These are phyloP conservation scores for Anas platyrhynchos DNA, from an alignment of 2,113 vertebrate species.

Conservation along the genomic window DNA sequence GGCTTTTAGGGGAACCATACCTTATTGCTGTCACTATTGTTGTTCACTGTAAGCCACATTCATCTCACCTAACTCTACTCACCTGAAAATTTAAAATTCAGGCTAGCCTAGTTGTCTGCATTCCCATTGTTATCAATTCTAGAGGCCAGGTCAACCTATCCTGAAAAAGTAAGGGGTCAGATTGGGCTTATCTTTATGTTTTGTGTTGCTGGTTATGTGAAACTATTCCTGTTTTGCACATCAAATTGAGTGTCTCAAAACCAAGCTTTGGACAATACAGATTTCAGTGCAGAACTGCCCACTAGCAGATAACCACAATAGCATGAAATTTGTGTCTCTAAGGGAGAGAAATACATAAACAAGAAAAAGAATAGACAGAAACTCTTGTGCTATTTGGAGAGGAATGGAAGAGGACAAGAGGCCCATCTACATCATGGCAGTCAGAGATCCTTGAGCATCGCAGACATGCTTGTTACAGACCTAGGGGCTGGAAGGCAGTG, in stretches of 20 bases:
- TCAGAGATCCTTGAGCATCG: not conserved
- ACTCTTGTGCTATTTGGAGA: not conserved
- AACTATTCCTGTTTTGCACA: not conserved
- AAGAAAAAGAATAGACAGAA: not conserved
- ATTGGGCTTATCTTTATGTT: not conserved
- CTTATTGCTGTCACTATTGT: not conserved
- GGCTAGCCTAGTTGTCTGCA: not conserved
- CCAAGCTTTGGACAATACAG: not conserved
- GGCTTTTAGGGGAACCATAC: not conserved
- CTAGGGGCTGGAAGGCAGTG: not conserved
- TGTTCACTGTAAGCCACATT: not conserved
- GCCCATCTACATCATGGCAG: not conserved
- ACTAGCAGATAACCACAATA: not conserved
- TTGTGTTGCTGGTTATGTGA: not conserved
- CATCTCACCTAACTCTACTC: not conserved
- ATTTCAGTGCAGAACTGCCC: not conserved
- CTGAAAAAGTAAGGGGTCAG: not conserved
- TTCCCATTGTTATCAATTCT: not conserved
- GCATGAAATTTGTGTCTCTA: not conserved
- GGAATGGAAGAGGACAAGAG: not conserved
- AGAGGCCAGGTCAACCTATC: not conserved
- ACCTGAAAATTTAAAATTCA: not conserved
- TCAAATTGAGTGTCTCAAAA: not conserved
- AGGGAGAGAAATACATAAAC: not conserved
- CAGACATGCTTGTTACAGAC: fast-evolving